Evolutionary conservation across 2,797 vertebrate genomes (phyloP).

Genomic region (Myotis pilosus): DNA sequence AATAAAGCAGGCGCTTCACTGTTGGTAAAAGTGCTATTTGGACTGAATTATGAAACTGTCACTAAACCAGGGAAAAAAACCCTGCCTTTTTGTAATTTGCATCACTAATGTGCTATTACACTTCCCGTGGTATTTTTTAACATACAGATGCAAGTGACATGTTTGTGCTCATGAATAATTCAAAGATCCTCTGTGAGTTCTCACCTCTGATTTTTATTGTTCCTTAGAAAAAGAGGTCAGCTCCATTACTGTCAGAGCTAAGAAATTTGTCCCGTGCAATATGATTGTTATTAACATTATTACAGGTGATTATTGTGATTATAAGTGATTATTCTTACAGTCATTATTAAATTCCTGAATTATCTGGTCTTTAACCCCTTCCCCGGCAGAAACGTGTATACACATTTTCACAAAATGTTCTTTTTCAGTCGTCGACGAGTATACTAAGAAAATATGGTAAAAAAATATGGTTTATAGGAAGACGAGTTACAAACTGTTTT

Average conservation of each 20-base stretch:
- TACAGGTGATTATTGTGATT: slow-evolving; percentile 68
- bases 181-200: slow-evolving; percentile 52
- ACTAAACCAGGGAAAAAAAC: slow-evolving; percentile 50
- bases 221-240: slow-evolving; percentile 33
- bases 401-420: too few species aligned
- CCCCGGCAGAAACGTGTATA: too few species aligned
- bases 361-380: slow-evolving; percentile 36
- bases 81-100: slow-evolving; percentile 66
- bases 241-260: slow-evolving; percentile 19
- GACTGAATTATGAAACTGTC: slow-evolving; percentile 40
- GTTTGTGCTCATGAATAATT: slow-evolving; percentile 76
- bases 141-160: slow-evolving; percentile 67
- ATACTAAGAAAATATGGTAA: too few species aligned
- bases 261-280: slow-evolving; percentile 40
- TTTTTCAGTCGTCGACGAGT: too few species aligned
- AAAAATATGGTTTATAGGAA: too few species aligned
- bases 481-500: too few species aligned
- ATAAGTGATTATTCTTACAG: slow-evolving; percentile 52
- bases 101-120: slow-evolving; percentile 70
- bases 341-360: slow-evolving; percentile 39
- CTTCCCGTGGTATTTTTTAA: not conserved
- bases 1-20: not conserved
- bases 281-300: slow-evolving; percentile 60
- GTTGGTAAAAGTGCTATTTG: not conserved
- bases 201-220: slow-evolving; percentile 71